phyloP scores from a whole-genome alignment of 2,113 vertebrate species.

The Nothocercus julius region DNA sequence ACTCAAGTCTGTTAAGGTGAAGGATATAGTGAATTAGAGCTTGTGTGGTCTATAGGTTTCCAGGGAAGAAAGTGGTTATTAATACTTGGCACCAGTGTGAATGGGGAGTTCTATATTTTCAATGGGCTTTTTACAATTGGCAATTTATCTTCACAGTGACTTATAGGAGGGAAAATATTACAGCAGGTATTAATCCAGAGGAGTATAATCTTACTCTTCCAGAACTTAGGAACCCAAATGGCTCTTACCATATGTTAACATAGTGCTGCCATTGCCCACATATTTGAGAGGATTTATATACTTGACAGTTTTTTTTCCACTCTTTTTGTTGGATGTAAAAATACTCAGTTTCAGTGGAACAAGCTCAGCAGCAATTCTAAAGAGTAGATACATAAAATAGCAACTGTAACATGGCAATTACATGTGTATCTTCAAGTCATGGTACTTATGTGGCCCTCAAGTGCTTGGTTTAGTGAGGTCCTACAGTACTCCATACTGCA shows the following conservation, averaged over 20 bases:
- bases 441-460: neutral
- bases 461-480: neutral
- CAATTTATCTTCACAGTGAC: neutral
- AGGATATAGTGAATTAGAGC: neutral
- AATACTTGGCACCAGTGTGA: neutral
- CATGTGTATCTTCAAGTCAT: neutral
- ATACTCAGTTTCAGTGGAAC: neutral
- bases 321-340: neutral
- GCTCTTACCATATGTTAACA: neutral
- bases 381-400: neutral
- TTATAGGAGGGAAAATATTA: neutral
- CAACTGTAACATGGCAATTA: neutral
- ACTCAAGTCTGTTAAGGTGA: neutral
- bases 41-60: neutral
- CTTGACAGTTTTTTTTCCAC: neutral
- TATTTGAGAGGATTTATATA: too few species aligned
- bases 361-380: neutral
- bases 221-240: neutral
- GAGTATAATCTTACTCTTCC: neutral
- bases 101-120: neutral
- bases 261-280: neutral
- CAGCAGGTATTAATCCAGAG: neutral
- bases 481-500: neutral
- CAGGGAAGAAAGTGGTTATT: neutral
- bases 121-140: neutral